Base-by-base conservation (phyloP, 1,140 invertebrate genomes). In the Bicyclus anynana region DNA sequence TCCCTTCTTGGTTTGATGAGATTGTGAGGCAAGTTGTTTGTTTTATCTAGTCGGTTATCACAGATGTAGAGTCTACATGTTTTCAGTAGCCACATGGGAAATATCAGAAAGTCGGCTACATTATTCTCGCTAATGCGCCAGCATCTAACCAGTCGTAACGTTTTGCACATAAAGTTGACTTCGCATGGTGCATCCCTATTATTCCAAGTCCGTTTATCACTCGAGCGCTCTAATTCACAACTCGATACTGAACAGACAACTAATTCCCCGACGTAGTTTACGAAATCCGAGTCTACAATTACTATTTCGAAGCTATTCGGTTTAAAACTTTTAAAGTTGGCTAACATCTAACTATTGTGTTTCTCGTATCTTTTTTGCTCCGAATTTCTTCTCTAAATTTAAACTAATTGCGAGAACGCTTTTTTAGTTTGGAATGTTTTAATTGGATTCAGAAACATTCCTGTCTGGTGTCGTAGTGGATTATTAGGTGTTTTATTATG, bases 201-300 rank as follows among this genome's bases (percentile, higher is more conserved):
- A 57, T 57, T 47, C 38, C 48, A 38, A 48, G 48, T 49, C 53
- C 35, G 53, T 60, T 56, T 65, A 59, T 52, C 52, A 59, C 49
- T 23, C 17, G 10, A 50, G 37, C 23, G 35, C 40, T 54, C 48
- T 55, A 59, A 59, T 64, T 59, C 47, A 53, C 52, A 62, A 33
- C 21, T 52, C 53, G 53, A 59, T 60, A 60, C 49, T 29, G 33
- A 44, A 58, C 62, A 51, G 47, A 53, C 55, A 71, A 74, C 65
- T 71, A 63, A 65, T 63, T 59, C 61, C 49, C 50, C 35, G 50
- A 67, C 42, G 60, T 67, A 67, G 52, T 68, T 70, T 53, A 60
- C 59, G 46, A 65, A 69, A 63, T 74, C 66, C 59, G 55, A 67
- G 18, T 67, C 56, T 42, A 53, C 52, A 55, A 62, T 62, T 55